A percentile compares a stretch with the other conserved stretches of the same genome.
These are phyloP conservation scores for Bothrops jararaca DNA, from an alignment of 2,113 vertebrate species.

Conservation along the genomic window DNA sequence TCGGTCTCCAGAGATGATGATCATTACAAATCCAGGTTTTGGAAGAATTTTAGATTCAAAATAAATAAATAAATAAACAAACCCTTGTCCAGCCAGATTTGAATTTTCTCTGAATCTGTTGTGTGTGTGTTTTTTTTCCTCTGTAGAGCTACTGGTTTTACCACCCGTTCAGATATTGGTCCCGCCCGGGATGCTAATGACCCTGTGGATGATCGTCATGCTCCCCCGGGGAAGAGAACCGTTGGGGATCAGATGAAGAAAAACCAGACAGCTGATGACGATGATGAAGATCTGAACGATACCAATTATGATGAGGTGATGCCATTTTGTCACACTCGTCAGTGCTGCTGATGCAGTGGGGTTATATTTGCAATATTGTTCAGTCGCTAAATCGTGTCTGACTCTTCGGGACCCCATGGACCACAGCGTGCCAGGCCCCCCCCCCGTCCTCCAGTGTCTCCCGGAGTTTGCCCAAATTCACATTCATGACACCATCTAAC, in stretches of 20 bases:
- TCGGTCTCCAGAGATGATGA: too few relatives aligned
- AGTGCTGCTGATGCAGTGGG: too few relatives aligned
- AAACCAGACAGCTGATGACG: slow-evolving; percentile 87
- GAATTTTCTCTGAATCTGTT: not conserved
- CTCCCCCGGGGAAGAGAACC: slow-evolving; percentile 92
- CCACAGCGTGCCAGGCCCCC: too few relatives aligned
- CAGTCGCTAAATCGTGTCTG: too few relatives aligned
- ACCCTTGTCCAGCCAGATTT: rapidly evolving
- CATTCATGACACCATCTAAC: too few relatives aligned
- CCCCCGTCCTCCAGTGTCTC: not conserved
- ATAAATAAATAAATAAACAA: rapidly evolving
- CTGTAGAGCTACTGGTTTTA: slow-evolving; percentile 94
- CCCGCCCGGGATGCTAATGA: slow-evolving; percentile 97
- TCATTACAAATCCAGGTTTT: not conserved
- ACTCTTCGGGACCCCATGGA: too few relatives aligned
- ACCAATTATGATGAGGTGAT: slow-evolving; percentile 97
- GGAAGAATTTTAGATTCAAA: rapidly evolving
- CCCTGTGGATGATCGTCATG: slow-evolving; percentile 95
- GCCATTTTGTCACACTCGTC: not conserved
- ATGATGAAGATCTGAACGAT: slow-evolving; percentile 95
- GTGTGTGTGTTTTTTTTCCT: rapidly evolving
- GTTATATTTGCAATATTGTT: too few relatives aligned
- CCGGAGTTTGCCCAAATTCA: too few relatives aligned
- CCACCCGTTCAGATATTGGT: slow-evolving; percentile 96
- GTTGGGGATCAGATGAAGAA: slow-evolving; percentile 99